Evolutionary conservation across 2,888 invertebrate genomes (phyloP).

Genomic region (Agrochola lota): DNA sequence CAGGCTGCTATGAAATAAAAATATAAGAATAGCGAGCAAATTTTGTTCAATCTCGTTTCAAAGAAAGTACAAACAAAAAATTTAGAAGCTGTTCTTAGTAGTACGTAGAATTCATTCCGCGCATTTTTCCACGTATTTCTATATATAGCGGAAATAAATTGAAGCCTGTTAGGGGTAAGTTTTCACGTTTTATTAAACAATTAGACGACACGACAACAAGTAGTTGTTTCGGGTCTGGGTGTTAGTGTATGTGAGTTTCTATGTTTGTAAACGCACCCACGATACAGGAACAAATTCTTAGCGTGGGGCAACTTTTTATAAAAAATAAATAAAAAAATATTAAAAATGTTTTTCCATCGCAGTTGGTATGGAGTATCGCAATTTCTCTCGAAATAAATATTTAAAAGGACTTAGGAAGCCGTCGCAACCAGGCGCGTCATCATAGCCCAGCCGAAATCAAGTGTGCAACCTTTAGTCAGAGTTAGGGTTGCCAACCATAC

Average conservation of each 20-base stretch:
- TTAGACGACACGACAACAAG: too few species aligned
- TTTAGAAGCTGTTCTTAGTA: neutral
- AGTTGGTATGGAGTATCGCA: too few species aligned
- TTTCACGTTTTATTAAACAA: too few species aligned
- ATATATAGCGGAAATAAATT: neutral
- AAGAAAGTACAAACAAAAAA: neutral
- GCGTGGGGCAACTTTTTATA: too few species aligned
- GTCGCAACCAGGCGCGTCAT: neutral
- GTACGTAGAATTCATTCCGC: neutral
- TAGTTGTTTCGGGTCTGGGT: too few species aligned
- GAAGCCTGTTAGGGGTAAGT: constrained; percentile 7
- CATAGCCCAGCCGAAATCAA: neutral
- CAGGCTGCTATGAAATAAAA: neutral
- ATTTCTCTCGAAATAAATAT: neutral
- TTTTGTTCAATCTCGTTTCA: constrained; percentile 7
- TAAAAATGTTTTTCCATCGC: neutral
- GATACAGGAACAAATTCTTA: too few species aligned
- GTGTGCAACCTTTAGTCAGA: neutral
- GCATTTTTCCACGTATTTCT: constrained; percentile 9
- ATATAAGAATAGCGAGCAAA: neutral
- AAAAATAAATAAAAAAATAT: too few species aligned
- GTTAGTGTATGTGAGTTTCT: too few species aligned
- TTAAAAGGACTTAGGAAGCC: neutral
- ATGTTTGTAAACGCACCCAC: too few species aligned
- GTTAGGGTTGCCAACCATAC: too few species aligned